Percentiles rank a stretch among this genome's conserved stretches.
phyloP scores from a whole-genome alignment of 2,797 vertebrate genomes.

The Hypotaenidia okinawae region DNA sequence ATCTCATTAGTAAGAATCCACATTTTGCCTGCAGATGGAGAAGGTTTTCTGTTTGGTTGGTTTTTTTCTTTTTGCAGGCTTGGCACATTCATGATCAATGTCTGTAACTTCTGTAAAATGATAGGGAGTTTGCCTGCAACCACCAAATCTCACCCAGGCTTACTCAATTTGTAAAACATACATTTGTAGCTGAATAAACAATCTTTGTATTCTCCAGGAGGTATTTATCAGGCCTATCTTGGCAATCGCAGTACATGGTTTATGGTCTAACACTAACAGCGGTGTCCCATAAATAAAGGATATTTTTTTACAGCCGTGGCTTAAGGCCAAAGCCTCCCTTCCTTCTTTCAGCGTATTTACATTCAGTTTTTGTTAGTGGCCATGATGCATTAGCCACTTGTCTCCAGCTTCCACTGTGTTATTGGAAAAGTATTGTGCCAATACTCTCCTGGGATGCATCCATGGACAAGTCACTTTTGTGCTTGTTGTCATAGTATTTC shows the following conservation, averaged over 20 bases:
- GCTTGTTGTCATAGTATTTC: not conserved
- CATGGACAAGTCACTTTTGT: not conserved
- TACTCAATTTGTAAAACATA: slow-evolving; percentile 25
- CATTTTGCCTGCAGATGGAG: not conserved
- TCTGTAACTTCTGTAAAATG: not conserved
- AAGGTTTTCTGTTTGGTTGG: not conserved
- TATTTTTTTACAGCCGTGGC: slow-evolving; percentile 29
- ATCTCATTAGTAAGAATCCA: not conserved
- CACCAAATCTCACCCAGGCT: not conserved
- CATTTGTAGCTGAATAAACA: not conserved
- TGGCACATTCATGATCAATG: not conserved
- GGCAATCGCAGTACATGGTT: not conserved
- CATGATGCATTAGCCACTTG: slow-evolving; percentile 7
- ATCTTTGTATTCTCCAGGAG: not conserved
- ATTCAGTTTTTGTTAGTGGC: slow-evolving; percentile 14
- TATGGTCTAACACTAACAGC: not conserved
- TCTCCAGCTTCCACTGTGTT: slow-evolving; percentile 1
- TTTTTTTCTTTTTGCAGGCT: not conserved
- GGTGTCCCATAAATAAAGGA: slow-evolving; percentile 18
- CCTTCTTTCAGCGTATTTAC: not conserved
- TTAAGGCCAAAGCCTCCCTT: not conserved
- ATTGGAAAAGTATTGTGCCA: not conserved
- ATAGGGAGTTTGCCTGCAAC: not conserved
- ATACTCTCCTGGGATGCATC: not conserved
- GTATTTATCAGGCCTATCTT: not conserved